phyloP scores from a whole-genome alignment of 2,888 invertebrate genomes.

The Polyommatus iphigenia region DNA sequence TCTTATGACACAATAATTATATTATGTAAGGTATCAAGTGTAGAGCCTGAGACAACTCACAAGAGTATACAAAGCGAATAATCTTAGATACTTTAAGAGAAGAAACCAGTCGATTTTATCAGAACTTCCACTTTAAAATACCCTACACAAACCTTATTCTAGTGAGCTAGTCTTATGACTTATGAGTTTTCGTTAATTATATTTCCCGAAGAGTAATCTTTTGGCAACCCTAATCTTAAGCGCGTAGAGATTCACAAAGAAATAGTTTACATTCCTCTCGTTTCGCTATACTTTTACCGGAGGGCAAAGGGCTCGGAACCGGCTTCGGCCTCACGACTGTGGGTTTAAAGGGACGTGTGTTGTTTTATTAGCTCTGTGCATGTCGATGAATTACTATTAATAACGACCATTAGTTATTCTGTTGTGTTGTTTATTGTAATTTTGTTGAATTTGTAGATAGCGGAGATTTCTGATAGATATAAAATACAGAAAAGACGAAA shows the following conservation, averaged over 20 bases:
- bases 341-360: neutral
- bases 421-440: neutral
- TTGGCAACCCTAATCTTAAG: neutral
- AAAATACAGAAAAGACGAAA: neutral
- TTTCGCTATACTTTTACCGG: slow-evolving; percentile 30
- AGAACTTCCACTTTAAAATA: neutral
- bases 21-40: neutral
- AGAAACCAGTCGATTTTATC: no score
- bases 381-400: neutral
- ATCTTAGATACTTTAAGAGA: no score
- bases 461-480: neutral
- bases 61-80: no score
- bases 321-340: slow-evolving; percentile 20
- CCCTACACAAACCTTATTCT: neutral
- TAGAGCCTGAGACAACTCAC: no score
- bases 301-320: slow-evolving; percentile 29
- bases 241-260: slow-evolving; percentile 14
- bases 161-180: no score
- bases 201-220: no score
- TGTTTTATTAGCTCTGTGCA: neutral
- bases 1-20: neutral
- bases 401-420: neutral
- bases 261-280: slow-evolving; percentile 29
- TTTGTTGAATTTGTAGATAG: neutral
- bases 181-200: no score